Percentiles rank a stretch among this genome's conserved stretches.
phyloP scores from a whole-genome alignment of 1,140 invertebrate genomes.

The Cherax quadricarinatus region DNA sequence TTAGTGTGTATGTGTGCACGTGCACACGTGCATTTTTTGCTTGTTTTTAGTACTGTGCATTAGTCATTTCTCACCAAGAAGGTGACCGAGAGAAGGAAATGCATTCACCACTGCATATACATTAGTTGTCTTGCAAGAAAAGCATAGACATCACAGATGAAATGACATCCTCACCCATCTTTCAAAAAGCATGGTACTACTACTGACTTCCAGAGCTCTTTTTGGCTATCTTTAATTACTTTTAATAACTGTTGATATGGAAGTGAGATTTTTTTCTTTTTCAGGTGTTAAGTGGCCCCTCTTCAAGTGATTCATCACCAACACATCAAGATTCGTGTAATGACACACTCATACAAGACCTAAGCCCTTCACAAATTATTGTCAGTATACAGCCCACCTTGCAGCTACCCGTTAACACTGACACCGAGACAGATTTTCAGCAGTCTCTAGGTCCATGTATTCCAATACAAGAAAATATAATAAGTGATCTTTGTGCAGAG shows the following conservation, averaged over 20 bases:
- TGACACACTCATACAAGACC: slow-evolving; percentile 47
- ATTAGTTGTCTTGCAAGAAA: too few relatives aligned
- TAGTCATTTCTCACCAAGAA: too few relatives aligned
- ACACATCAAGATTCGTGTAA: slow-evolving; percentile 62
- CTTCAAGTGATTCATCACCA: slow-evolving; percentile 56
- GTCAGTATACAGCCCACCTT: slow-evolving; percentile 11
- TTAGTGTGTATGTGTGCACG: too few relatives aligned
- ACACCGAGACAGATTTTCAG: neutral
- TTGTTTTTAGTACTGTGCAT: too few relatives aligned
- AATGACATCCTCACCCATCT: too few relatives aligned
- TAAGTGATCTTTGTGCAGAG: neutral
- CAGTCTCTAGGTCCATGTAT: neutral
- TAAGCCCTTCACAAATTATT: slow-evolving; percentile 16
- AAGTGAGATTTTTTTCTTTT: neutral
- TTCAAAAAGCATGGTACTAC: too few relatives aligned
- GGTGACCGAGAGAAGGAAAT: too few relatives aligned
- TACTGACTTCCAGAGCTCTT: too few relatives aligned
- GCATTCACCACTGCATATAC: too few relatives aligned
- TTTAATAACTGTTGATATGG: neutral
- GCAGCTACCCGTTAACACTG: neutral
- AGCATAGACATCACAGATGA: too few relatives aligned
- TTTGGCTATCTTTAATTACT: neutral
- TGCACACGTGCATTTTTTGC: too few relatives aligned
- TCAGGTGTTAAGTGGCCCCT: slow-evolving; percentile 53
- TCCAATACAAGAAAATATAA: neutral